Conservation (phyloP, 2,888 invertebrate genomes). For the Drosophila mimetica region DNA sequence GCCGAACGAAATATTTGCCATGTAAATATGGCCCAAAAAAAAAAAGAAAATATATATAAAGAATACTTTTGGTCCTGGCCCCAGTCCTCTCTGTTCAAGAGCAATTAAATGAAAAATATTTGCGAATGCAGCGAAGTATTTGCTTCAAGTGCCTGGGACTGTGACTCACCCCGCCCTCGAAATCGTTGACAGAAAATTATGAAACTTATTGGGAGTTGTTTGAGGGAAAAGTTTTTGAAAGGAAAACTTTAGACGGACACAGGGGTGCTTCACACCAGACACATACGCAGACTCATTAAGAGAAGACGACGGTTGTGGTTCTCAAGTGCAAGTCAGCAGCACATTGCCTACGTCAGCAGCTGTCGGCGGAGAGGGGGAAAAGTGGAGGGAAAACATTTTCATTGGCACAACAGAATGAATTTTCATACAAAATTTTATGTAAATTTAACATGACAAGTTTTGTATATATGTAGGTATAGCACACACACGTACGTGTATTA, state of each 20-base stretch:
- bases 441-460: slow-evolving; percentile 73
- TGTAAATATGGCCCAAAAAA: slow-evolving; percentile 61
- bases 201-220: slow-evolving; percentile 33
- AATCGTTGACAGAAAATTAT: slow-evolving; percentile 43
- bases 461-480: slow-evolving; percentile 10
- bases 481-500: slow-evolving; percentile 12
- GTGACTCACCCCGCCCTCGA: slow-evolving; percentile 13
- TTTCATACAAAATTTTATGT: slow-evolving; percentile 61
- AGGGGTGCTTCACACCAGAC: no score
- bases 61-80: slow-evolving; percentile 17
- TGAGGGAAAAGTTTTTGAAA: slow-evolving; percentile 7
- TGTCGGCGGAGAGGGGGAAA: slow-evolving; percentile 13
- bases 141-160: slow-evolving; percentile 22
- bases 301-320: slow-evolving; percentile 18
- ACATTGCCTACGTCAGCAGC: slow-evolving; percentile 24
- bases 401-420: slow-evolving; percentile 66
- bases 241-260: slow-evolving; percentile 12
- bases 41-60: slow-evolving; percentile 15
- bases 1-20: slow-evolving; percentile 65
- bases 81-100: slow-evolving; percentile 56
- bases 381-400: slow-evolving; percentile 47
- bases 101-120: slow-evolving; percentile 78
- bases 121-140: slow-evolving; percentile 51
- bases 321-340: slow-evolving; percentile 32
- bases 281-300: slow-evolving; percentile 40